A percentile compares a stretch with the other conserved stretches of the same genome.
These are phyloP conservation scores for Rhadina sibilatrix DNA, from an alignment of 2,113 vertebrate species.

Conservation along the genomic window DNA sequence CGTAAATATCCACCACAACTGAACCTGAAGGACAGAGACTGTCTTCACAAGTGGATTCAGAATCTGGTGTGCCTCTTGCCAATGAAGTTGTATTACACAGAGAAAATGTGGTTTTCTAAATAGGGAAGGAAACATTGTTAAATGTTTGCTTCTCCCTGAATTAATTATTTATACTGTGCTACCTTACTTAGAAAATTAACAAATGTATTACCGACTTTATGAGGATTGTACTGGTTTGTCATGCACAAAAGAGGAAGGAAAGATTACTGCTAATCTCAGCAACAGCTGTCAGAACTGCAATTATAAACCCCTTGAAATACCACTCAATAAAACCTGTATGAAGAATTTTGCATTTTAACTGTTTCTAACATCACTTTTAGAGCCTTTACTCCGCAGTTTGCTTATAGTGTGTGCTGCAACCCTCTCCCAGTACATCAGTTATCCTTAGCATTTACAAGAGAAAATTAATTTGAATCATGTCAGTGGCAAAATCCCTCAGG, in stretches of 20 bases:
- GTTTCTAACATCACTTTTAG: not conserved
- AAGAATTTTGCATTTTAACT: not conserved
- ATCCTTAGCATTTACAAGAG: not conserved
- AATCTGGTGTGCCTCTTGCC: not conserved
- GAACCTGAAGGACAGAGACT: not conserved
- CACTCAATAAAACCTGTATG: not conserved
- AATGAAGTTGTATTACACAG: not conserved
- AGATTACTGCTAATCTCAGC: not conserved
- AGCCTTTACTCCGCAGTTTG: not conserved
- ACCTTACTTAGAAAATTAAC: not conserved
- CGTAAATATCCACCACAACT: not conserved
- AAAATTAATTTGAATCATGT: not conserved
- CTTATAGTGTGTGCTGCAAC: not conserved
- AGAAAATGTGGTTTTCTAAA: not conserved
- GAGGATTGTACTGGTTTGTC: not conserved
- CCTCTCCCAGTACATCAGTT: not conserved
- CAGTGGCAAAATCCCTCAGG: not conserved
- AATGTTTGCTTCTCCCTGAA: not conserved
- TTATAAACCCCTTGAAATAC: not conserved
- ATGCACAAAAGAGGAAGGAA: not conserved
- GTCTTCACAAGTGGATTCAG: not conserved
- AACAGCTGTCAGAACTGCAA: not conserved
- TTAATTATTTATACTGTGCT: not conserved
- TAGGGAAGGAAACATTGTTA: not conserved
- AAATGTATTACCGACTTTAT: not conserved